phyloP scores from a whole-genome alignment of 2,113 vertebrate species.

The Microcebus jonahi region DNA sequence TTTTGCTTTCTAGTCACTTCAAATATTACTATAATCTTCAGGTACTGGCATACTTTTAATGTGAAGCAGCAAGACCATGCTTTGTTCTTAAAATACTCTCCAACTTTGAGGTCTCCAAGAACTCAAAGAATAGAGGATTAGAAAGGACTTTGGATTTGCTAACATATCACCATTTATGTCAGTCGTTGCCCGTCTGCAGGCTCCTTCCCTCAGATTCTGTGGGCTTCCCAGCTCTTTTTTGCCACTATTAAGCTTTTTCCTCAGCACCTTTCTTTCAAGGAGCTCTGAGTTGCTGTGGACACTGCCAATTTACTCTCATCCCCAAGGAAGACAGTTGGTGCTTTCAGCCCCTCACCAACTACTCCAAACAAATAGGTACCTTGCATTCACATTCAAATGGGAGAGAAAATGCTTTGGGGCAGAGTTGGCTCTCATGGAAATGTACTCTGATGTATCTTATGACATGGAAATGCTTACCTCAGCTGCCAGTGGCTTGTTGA shows the following conservation, averaged over 20 bases:
- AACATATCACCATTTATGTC: not conserved
- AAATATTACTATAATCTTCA: not conserved
- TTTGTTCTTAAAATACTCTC: conserved; percentile 3
- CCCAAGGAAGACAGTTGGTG: not conserved
- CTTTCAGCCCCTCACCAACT: not conserved
- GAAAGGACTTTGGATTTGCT: not conserved
- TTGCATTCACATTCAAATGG: not conserved
- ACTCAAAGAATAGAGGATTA: not conserved
- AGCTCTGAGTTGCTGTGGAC: not conserved
- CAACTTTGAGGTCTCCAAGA: not conserved
- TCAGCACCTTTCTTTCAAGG: not conserved
- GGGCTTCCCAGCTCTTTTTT: not conserved
- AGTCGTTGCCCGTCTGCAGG: not conserved
- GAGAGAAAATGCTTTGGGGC: not conserved
- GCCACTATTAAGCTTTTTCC: not conserved
- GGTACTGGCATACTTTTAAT: not conserved
- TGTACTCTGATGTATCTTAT: not conserved
- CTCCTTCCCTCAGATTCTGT: not conserved
- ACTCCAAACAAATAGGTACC: not conserved
- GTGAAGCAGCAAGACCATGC: not conserved
- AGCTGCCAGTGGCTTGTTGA: conserved; percentile 94
- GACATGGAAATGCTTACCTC: conserved; percentile 89
- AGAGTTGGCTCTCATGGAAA: not conserved
- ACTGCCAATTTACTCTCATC: not conserved
- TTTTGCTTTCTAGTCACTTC: conserved; percentile 28